Evolutionary conservation across 2,888 invertebrate species (phyloP), one percentile per base, ranked within the genome.

Genomic region (Myopa testacea): DNA sequence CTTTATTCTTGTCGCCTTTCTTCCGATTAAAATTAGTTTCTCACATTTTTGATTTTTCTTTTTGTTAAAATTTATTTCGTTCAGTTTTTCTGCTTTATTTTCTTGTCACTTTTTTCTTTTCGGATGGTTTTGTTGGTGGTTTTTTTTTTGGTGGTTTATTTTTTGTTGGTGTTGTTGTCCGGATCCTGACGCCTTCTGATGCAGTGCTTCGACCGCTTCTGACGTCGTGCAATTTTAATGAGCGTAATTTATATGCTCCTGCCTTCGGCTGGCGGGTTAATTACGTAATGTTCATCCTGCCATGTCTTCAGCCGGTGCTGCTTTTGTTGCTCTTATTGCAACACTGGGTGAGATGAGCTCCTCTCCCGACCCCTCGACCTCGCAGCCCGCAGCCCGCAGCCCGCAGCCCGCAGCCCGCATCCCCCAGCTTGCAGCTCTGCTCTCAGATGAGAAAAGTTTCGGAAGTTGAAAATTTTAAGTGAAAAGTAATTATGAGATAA

Each of bases 181-280:
- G 62, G 55, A 14, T 55, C 5, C 55, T n/a, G 55, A 55, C n/a
- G 55, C 55, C 14, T 55, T n/a, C 14, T 4, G 45, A 45, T 65
- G 65, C 14, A 12, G 14, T 52, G 50, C 52, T 10, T 45, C 34
- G 6, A n/a, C 34, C 65, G 63, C 52, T 52, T 67, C 52, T 65
- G 65, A 45, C 52, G 52, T 50, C 65, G 65, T 75, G 65, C 74
- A 67, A 52, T 75, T 75, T 75, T 75, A 75, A 75, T 75, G 74
- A 75, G 74, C 63, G 50, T 75, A 75, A 75, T 75, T 75, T 75
- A 75, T 75, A 65, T 75, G 65, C 74, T 65, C 40, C 50, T 67
- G 74, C 74, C 74, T 75, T 65, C 50, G 65, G 74, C 74, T 65
- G 34, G 37, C 50, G 74, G 74, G 74, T 75, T 75, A 75, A 75